phyloP scores from a whole-genome alignment of 2,888 invertebrate species.

The Bimastos eiseni region DNA sequence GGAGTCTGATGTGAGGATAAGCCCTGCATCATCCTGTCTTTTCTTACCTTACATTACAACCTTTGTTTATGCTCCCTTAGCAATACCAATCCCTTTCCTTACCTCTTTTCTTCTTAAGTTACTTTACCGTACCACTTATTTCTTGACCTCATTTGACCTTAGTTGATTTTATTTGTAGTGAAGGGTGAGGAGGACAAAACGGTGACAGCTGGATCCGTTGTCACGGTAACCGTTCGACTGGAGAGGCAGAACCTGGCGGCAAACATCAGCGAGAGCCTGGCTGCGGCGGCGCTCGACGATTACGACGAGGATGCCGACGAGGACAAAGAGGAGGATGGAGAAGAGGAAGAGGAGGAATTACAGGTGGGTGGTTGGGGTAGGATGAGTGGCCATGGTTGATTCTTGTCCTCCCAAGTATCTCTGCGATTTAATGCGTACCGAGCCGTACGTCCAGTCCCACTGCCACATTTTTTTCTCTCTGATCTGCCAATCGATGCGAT shows the following conservation, averaged over 20 bases:
- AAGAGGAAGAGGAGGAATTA: slow-evolving; percentile 42
- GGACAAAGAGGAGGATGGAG: slow-evolving; percentile 38
- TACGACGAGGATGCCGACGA: slow-evolving; percentile 33
- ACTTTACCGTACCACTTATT: no score
- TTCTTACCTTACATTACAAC: no score
- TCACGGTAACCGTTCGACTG: slow-evolving; percentile 91
- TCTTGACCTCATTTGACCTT: neutral
- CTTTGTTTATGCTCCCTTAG: no score
- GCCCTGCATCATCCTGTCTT: no score
- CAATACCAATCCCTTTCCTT: no score
- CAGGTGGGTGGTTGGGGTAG: neutral
- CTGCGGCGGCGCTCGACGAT: neutral
- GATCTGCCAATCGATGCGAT: no score
- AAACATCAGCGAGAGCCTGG: slow-evolving; percentile 33
- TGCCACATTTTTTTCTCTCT: no score
- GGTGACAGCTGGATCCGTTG: slow-evolving; percentile 95
- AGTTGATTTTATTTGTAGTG: slow-evolving; percentile 65
- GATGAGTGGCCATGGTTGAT: neutral
- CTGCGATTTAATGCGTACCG: no score
- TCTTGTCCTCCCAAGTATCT: no score
- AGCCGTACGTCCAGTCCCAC: no score
- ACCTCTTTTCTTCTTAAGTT: no score
- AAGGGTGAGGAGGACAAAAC: slow-evolving; percentile 91
- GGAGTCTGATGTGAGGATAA: no score
- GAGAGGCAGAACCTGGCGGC: slow-evolving; percentile 81